phyloP scores from a whole-genome alignment of 1,140 invertebrate genomes.

The Drosophila parvula region DNA sequence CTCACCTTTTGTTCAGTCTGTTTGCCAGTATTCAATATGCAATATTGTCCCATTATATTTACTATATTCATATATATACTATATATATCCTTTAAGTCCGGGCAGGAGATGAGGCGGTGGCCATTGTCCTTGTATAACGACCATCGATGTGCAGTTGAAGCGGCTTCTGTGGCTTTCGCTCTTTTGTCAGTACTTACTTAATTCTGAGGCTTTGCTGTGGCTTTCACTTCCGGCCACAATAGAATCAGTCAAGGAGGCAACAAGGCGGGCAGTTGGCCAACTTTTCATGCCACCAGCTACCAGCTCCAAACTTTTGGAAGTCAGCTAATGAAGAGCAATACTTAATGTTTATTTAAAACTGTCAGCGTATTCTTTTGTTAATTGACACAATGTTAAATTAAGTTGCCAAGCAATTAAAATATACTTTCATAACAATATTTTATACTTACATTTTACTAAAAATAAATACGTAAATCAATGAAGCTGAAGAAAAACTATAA shows the following conservation, averaged over 20 bases:
- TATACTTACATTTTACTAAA: not conserved
- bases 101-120: not conserved
- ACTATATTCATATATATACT: not conserved
- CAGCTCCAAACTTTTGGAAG: constrained; percentile 19
- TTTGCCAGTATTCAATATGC: constrained; percentile 25
- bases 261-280: constrained; percentile 4
- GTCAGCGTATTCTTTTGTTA: not conserved
- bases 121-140: constrained; percentile 24
- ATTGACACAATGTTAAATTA: not conserved
- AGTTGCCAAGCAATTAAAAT: not conserved
- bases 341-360: constrained; percentile 16
- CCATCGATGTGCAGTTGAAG: constrained; percentile 24
- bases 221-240: constrained; percentile 26
- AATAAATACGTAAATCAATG: not conserved
- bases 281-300: not conserved
- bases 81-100: constrained; percentile 3
- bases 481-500: not conserved
- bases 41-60: constrained; percentile 29
- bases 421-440: no score
- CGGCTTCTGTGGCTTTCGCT: constrained; percentile 25
- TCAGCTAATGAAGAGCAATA: constrained; percentile 11
- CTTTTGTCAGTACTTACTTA: constrained; percentile 29
- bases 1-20: constrained; percentile 27
- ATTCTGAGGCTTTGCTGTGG: constrained; percentile 25
- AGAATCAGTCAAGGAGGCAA: constrained; percentile 10